These are phyloP conservation scores for Carcharodon carcharias DNA, from an alignment of 2,797 vertebrate genomes.

Conservation along the genomic window DNA sequence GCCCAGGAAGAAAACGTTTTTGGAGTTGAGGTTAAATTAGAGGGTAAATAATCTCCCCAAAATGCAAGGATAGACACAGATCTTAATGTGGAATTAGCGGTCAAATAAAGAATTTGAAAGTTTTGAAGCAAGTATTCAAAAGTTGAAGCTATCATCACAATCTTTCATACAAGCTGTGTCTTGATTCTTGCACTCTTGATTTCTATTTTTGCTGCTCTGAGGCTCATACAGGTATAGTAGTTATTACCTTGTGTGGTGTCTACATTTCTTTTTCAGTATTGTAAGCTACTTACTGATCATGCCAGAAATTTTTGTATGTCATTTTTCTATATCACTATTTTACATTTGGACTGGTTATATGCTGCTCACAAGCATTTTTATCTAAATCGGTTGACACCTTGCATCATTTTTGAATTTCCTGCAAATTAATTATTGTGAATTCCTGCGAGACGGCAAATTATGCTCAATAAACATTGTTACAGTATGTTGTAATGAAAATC, in stretches of 20 bases:
- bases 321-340: neutral
- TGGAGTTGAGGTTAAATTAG: neutral
- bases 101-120: neutral
- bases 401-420: neutral
- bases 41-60: neutral
- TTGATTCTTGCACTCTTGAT: constrained; percentile 30
- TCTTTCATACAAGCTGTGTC: constrained; percentile 49
- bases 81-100: neutral
- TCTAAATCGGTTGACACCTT: neutral
- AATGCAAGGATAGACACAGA: neutral
- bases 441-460: neutral
- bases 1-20: neutral
- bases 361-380: neutral
- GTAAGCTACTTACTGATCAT: neutral
- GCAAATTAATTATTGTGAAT: neutral
- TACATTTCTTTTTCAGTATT: neutral
- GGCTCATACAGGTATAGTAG: constrained; percentile 42
- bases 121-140: neutral
- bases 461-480: neutral
- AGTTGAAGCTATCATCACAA: neutral
- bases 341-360: neutral
- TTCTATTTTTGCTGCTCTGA: constrained; percentile 40
- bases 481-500: neutral
- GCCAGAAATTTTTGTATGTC: neutral
- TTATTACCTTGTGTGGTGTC: neutral